Conservation (phyloP, 2,888 invertebrate species). For the Noctua janthina region DNA sequence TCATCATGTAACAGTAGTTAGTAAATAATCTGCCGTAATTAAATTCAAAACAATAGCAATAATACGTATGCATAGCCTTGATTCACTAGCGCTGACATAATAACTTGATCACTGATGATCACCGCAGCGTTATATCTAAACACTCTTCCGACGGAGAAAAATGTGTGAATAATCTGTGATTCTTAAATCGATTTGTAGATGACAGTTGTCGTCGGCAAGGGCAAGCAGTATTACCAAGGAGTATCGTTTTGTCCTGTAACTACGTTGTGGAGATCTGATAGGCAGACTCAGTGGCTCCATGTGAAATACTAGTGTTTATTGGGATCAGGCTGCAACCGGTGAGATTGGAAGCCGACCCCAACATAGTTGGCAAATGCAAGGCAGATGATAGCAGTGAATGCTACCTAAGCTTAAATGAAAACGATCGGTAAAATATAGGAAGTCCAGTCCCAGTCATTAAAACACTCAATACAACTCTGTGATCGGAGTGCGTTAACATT, state of each 20-base stretch:
- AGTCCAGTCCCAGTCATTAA: too few relatives aligned
- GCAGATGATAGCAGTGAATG: neutral
- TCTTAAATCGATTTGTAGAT: neutral
- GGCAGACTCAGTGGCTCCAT: neutral
- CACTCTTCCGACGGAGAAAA: neutral
- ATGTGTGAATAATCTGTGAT: neutral
- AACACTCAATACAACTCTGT: neutral
- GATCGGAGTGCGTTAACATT: constrained; percentile 4
- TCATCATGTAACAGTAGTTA: constrained; percentile 4
- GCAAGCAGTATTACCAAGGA: neutral
- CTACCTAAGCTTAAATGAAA: neutral
- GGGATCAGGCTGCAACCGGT: too few relatives aligned
- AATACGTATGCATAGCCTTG: neutral
- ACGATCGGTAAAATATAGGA: neutral
- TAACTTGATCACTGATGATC: neutral
- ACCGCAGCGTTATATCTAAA: neutral
- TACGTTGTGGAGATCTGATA: neutral
- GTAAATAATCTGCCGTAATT: constrained; percentile 23
- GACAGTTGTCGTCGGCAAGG: neutral
- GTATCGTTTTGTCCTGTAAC: neutral
- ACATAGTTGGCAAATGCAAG: neutral
- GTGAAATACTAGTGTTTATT: too few relatives aligned
- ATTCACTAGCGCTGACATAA: constrained; percentile 13
- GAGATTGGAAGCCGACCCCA: neutral
- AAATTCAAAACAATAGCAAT: constrained; percentile 1